Base-by-base conservation (phyloP, 2,888 invertebrate genomes). In the Aquatica leii region DNA sequence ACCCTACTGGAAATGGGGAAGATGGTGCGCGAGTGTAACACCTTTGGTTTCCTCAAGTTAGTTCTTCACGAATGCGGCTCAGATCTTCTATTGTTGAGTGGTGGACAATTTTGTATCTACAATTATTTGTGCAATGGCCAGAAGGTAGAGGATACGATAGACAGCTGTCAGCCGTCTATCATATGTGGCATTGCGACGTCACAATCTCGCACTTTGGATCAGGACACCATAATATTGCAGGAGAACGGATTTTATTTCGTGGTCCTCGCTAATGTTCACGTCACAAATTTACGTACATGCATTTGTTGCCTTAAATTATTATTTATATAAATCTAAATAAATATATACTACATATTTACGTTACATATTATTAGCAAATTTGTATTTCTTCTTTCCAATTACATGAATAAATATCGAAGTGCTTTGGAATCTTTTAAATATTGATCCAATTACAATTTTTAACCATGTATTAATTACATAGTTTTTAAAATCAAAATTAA, bases 101-200 rank as follows among this genome's bases (percentile, higher is more conserved):
- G 51, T 54, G 60, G 62, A 54, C 65, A 48, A 53, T 59, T 58
- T 54, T 58, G 59, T 46, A 52, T 55, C 20, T 37, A 15, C 34
- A 64, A 65, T 53, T 24, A 61, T 35, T 49, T 57, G 51, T 51
- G 46, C 11, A 62, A 58, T 59, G 59, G 52, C 53, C 60, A 21
- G 41, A 57, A 40, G 12, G 66, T 62, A 24, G 50, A 53, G 61
- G 66, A 51, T 54, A 31, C 52, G 56, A 68, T 59, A 61, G 76
- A 74, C 80, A 80, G 76, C 80, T 81, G 81, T 81, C 81, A 81
- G 80, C 81, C 80, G 81, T 81, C 80, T 79, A 81, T 81, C 81
- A 81, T 81, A 74, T 77, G 70, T 79, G 80, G 77, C 80, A 77
- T 73, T 76, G 75, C 79, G 78, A 81, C 81, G 81, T 81, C 81